phyloP scores from a whole-genome alignment of 2,113 vertebrate species.

The Cariama cristata region DNA sequence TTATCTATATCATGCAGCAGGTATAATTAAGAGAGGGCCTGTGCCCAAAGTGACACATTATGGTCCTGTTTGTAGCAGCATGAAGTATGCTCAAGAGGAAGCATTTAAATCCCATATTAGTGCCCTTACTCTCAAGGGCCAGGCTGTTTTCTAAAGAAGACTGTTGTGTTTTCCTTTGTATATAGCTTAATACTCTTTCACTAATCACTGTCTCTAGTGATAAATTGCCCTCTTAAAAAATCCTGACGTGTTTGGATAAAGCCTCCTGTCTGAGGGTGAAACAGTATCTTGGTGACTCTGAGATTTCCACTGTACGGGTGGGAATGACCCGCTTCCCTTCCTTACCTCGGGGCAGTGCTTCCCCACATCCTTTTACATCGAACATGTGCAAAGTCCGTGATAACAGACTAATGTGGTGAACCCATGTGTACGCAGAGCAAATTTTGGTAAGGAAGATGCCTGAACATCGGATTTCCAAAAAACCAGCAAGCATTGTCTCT shows the following conservation, averaged over 20 bases:
- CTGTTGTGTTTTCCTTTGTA: background rate
- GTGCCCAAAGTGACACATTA: background rate
- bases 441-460: background rate
- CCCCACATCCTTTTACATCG: background rate
- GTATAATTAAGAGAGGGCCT: background rate
- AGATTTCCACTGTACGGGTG: background rate
- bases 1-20: background rate
- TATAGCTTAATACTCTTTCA: background rate
- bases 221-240: background rate
- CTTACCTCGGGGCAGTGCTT: accelerated
- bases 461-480: background rate
- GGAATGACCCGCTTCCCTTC: background rate
- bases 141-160: background rate
- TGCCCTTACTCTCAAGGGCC: background rate
- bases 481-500: background rate
- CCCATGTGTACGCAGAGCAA: accelerated
- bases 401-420: accelerated
- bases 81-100: background rate
- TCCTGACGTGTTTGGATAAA: background rate
- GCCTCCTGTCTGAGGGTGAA: background rate
- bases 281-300: background rate
- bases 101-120: background rate
- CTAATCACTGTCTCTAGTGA: background rate
- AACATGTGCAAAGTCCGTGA: accelerated
- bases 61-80: background rate